Evolutionary conservation across 2,888 invertebrate genomes (phyloP).

Genomic region (Nowickia ferox): DNA sequence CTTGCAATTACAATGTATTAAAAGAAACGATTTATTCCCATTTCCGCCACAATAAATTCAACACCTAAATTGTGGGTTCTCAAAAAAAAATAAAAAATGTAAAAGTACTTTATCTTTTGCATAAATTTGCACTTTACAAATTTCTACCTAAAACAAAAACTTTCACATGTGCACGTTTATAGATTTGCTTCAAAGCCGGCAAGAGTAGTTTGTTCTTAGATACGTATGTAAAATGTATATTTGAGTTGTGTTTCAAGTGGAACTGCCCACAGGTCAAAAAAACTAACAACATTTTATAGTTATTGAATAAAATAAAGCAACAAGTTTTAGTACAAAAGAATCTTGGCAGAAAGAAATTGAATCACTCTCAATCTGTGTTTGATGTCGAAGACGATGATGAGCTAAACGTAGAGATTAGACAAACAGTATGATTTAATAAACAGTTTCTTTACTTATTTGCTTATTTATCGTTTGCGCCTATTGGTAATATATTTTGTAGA

Average conservation of each 20-base stretch:
- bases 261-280: slow-evolving; percentile 70
- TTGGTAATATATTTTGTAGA: background rate
- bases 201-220: slow-evolving; percentile 48
- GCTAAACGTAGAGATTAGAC: slow-evolving; percentile 45
- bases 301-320: slow-evolving; percentile 39
- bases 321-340: slow-evolving; percentile 41
- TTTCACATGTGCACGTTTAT: slow-evolving; percentile 47
- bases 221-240: slow-evolving; percentile 17
- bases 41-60: slow-evolving; percentile 65
- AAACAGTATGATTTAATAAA: slow-evolving; percentile 76
- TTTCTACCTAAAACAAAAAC: slow-evolving; percentile 33
- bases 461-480: slow-evolving; percentile 31
- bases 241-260: slow-evolving; percentile 64
- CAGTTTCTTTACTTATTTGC: slow-evolving; percentile 75
- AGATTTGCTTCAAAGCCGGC: slow-evolving; percentile 25
- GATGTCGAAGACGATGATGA: slow-evolving; percentile 28
- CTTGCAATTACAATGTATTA: background rate
- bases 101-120: slow-evolving; percentile 42
- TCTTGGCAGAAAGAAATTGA: background rate
- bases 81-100: slow-evolving; percentile 13
- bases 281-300: slow-evolving; percentile 49
- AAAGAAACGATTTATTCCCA: slow-evolving; percentile 43
- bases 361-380: slow-evolving; percentile 44
- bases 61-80: slow-evolving; percentile 58
- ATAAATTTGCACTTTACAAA: slow-evolving; percentile 70